A percentile compares a stretch with the other conserved stretches of the same genome.
These are phyloP conservation scores for Dascyllus trimaculatus DNA, from an alignment of 2,113 vertebrate genomes.

Conservation along the genomic window DNA sequence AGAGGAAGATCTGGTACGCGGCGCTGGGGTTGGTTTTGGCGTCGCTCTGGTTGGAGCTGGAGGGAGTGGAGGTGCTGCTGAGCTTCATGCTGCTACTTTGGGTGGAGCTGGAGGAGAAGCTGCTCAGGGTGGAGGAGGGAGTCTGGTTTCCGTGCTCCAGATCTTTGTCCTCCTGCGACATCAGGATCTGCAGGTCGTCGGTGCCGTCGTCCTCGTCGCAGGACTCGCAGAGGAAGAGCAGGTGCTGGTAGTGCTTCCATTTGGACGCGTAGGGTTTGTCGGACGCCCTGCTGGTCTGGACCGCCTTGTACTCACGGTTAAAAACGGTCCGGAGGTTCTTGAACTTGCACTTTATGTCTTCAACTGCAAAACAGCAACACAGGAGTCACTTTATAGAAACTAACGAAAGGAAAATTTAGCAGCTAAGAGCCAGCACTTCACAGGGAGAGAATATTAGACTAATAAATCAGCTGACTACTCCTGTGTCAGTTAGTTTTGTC, in stretches of 20 bases:
- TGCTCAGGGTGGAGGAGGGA: constrained; percentile 16
- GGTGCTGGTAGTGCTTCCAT: constrained; percentile 75
- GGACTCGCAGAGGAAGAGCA: constrained; percentile 71
- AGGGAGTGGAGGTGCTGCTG: not conserved
- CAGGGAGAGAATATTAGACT: too few relatives aligned
- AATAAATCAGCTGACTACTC: too few relatives aligned
- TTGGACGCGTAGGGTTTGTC: constrained; percentile 63
- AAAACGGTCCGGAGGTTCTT: constrained; percentile 77
- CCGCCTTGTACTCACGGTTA: constrained; percentile 66
- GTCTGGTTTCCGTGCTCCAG: constrained; percentile 27
- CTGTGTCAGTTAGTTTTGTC: too few relatives aligned
- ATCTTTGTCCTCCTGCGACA: constrained; percentile 23
- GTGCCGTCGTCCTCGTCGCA: constrained; percentile 54
- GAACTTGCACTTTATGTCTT: constrained; percentile 75
- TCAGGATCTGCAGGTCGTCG: constrained; percentile 19
- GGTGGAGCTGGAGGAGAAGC: constrained; percentile 43
- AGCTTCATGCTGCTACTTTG: constrained; percentile 8
- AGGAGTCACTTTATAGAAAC: not conserved
- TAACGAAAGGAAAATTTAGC: too few relatives aligned
- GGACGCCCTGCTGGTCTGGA: constrained; percentile 13
- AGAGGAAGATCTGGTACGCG: constrained; percentile 24
- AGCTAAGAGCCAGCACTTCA: too few relatives aligned
- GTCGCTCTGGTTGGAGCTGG: not conserved
- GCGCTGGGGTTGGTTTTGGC: not conserved
- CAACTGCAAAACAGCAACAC: constrained; percentile 57